Evolutionary conservation across 2,888 invertebrate genomes (phyloP), one percentile per base, ranked within the genome.

Genomic region (Hydriomena furcata): DNA sequence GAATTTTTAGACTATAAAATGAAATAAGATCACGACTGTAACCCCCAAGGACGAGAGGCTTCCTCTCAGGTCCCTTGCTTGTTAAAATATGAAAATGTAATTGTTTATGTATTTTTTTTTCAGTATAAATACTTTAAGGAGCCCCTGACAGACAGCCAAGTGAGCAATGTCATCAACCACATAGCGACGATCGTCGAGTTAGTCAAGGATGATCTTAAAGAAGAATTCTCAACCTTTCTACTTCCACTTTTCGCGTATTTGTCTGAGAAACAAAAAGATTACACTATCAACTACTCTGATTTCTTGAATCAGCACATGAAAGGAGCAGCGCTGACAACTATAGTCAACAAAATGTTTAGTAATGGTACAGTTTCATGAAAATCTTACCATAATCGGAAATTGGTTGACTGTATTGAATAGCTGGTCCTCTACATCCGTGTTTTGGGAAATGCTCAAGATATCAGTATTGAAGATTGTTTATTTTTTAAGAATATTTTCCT

Each of bases 71-170:
- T n/a, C n/a, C n/a, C n/a, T n/a, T n/a, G n/a, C n/a, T n/a, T n/a
- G n/a, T n/a, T n/a, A n/a, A n/a, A n/a, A n/a, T n/a, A n/a, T n/a
- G n/a, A n/a, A n/a, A n/a, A n/a, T n/a, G n/a, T n/a, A n/a, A n/a
- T n/a, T n/a, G n/a, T n/a, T n/a, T n/a, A n/a, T 45, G 13, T 49
- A 11, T 27, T n/a, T 32, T 17, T 20, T 6, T 86, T 85, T 43
- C 82, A 90, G 89, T 82, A 79, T 53, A 81, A 84, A 65, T 84
- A 72, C 61, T 62, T 88, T 25, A 71, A 66, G 37, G 77, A 76
- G 46, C 80, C 82, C 0, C 43, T 85, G 3, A 65, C 67, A 5
- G 70, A 81, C 34, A 56, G 41, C 13, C 77, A 82, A 65, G 75
- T 85, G 5, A 42, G 61, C 24, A 55, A 46, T 2, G 71, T 75